phyloP scores from a whole-genome alignment of 2,797 vertebrate species.

The Lacerta agilis region DNA sequence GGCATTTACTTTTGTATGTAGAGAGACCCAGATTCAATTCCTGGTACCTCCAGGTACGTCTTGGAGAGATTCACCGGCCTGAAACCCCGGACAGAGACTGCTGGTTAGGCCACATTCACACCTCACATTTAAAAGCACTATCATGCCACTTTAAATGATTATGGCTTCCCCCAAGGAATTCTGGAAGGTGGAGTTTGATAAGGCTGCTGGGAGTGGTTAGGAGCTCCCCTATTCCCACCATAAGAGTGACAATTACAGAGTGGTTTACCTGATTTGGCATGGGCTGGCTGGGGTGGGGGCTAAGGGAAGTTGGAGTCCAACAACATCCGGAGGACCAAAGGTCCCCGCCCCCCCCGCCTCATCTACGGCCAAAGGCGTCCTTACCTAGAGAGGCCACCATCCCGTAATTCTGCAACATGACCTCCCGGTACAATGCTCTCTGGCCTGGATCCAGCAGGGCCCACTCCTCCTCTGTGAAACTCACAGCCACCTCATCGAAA shows the following conservation, averaged over 20 bases:
- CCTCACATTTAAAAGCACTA: not conserved
- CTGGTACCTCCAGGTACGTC: not conserved
- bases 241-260: not conserved
- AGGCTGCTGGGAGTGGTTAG: too few species aligned
- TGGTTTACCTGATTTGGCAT: not conserved
- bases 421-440: not conserved
- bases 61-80: not conserved
- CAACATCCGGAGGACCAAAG: not conserved
- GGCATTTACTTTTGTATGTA: too few species aligned
- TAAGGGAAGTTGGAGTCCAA: not conserved
- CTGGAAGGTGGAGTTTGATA: too few species aligned
- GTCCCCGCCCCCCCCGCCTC: rapidly evolving
- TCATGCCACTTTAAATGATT: too few species aligned
- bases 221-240: not conserved
- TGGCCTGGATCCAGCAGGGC: not conserved
- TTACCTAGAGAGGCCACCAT: not conserved
- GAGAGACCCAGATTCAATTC: too few species aligned
- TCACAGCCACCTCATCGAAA: not conserved
- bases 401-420: constrained; percentile 9
- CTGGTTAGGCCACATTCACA: too few species aligned
- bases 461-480: not conserved
- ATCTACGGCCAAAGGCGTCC: not conserved
- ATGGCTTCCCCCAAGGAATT: too few species aligned
- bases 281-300: not conserved
- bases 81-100: too few species aligned